phyloP scores from a whole-genome alignment of 2,888 invertebrate genomes.

The Patella ulyssiponensis region DNA sequence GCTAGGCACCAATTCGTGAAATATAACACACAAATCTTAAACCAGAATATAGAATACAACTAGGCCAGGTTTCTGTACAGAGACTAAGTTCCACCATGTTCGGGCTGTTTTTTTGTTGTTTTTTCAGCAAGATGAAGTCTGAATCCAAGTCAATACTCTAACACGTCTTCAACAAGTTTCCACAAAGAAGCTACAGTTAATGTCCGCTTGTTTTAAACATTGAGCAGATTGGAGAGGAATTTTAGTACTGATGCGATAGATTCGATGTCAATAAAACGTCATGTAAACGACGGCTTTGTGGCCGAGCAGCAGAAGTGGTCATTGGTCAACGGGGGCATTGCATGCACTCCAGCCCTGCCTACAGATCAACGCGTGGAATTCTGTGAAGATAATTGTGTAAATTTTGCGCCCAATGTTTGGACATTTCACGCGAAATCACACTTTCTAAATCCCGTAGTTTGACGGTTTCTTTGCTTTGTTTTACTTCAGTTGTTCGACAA shows the following conservation, averaged over 20 bases:
- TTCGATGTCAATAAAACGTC: background rate
- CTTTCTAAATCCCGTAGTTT: conserved; percentile 27
- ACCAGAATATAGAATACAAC: no score
- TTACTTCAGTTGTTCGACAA: conserved; percentile 25
- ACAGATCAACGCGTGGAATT: conserved; percentile 11
- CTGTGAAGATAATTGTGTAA: conserved; percentile 18
- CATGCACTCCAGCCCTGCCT: conserved; percentile 1
- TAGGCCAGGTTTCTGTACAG: no score
- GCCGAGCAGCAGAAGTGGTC: background rate
- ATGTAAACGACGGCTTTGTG: conserved; percentile 6
- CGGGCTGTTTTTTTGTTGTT: no score
- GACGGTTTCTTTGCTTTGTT: conserved; percentile 25
- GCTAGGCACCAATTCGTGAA: no score
- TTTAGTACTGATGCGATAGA: background rate
- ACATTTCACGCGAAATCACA: conserved; percentile 29
- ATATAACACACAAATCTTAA: no score
- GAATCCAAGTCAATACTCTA: no score
- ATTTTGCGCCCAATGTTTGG: conserved; percentile 26
- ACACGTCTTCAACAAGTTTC: background rate
- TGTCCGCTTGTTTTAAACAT: background rate
- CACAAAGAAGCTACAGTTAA: background rate
- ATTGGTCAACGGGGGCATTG: conserved; percentile 1
- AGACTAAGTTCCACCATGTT: no score
- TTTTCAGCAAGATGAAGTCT: no score
- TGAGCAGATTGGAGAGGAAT: background rate